Evolutionary conservation across 2,888 invertebrate species (phyloP), one percentile per base, ranked within the genome.

Genomic region (Volucella zonaria): DNA sequence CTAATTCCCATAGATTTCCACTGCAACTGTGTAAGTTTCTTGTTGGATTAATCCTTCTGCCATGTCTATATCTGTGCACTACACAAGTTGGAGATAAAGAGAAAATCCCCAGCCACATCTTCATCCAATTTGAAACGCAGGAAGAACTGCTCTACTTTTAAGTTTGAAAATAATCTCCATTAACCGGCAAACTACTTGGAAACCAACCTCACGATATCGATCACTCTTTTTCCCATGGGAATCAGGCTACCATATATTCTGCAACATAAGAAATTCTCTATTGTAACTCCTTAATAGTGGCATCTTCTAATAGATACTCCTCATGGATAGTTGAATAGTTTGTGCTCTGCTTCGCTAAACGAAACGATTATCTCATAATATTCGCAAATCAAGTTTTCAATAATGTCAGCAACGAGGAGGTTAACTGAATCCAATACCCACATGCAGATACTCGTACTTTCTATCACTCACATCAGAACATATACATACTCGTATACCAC

Each of bases 201-300:
- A 23, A 42, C 62, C 47, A 56, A 75, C 56, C 56, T 58, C n/a
- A 31, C n/a, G 61, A 75, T 80, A 80, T 71, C 76, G 80, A 80
- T 66, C 61, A 6, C 76, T 66, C 18, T 54, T 76, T 76, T 85
- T 85, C 85, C 85, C 85, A 81, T 85, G 85, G 85, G 81, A 85
- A 85, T 85, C 81, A 76, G 85, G 85, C 77, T 85, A 85, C 1
- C 18, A 18, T 1, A 1, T 85, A 47, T 61, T 59, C 31, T 18
- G 52, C 67, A 66, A 15, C 12, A 9, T 10, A 47, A 45, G 23
- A n/a, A 10, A 31, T 64, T 31, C 9, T 14, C 62, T 43, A 56
- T 56, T 62, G 62, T 23, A n/a, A 14, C 15, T 49, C 14, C 49
- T 49, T 23, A 49, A n/a, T 49, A n/a, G 8, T 8, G 14, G 14